These are phyloP conservation scores for Benitochromis conjunctus DNA, from an alignment of 2,113 vertebrate species.

Conservation along the genomic window DNA sequence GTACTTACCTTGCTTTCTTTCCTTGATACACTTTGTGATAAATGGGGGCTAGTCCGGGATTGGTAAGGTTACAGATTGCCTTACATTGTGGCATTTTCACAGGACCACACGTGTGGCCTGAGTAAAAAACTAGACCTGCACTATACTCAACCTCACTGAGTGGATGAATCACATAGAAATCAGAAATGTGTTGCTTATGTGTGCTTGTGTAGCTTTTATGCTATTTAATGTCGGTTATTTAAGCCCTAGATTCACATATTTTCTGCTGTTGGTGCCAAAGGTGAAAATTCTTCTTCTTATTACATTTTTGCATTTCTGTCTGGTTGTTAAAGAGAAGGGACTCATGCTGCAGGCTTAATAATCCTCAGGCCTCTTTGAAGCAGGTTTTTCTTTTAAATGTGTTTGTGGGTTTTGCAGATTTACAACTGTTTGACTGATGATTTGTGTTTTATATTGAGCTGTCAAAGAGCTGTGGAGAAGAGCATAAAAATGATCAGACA, in stretches of 20 bases:
- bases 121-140: background rate
- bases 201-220: background rate
- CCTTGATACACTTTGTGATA: background rate
- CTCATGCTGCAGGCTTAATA: background rate
- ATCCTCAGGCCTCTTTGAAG: background rate
- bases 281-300: background rate
- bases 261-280: background rate
- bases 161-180: background rate
- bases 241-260: fast-evolving
- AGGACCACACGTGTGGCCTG: background rate
- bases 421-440: background rate
- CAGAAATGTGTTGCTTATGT: background rate
- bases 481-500: background rate
- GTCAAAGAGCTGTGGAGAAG: fast-evolving
- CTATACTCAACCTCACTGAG: background rate
- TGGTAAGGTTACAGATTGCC: fast-evolving
- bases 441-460: background rate
- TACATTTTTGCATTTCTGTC: fast-evolving
- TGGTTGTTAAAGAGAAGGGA: fast-evolving
- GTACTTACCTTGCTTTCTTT: background rate
- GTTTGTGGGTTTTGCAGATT: background rate
- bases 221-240: background rate
- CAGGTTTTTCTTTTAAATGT: background rate
- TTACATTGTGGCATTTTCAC: background rate
- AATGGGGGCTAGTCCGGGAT: background rate